phyloP scores from a whole-genome alignment of 2,888 invertebrate species.

The Galerucella pusilla region DNA sequence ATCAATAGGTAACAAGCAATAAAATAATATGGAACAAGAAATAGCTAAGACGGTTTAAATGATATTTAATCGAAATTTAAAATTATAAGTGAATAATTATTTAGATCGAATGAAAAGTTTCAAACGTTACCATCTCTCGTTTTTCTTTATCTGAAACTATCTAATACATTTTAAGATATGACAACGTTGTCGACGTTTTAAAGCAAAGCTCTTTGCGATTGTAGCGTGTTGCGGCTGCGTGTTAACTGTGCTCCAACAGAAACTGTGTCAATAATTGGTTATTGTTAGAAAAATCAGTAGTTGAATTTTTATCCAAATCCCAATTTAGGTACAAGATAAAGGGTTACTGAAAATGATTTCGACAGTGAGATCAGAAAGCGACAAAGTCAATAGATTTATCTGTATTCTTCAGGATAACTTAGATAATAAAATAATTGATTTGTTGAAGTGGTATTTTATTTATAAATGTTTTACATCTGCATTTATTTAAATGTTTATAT shows the following conservation, averaged over 20 bases:
- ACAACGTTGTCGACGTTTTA: conserved; percentile 20
- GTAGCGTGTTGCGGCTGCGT: conserved; percentile 26
- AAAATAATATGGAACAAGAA: too few species aligned
- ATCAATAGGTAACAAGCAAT: too few species aligned
- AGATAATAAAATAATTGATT: background rate
- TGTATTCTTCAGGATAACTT: background rate
- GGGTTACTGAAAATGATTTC: conserved; percentile 3
- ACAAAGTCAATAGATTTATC: background rate
- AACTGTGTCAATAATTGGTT: conserved; percentile 37
- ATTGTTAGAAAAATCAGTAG: conserved; percentile 30
- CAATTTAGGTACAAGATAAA: background rate
- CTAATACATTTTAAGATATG: background rate
- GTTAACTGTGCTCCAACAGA: conserved; percentile 17
- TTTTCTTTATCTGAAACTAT: background rate
- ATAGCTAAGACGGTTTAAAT: too few species aligned
- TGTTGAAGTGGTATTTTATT: background rate
- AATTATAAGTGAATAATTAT: too few species aligned
- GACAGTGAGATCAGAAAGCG: background rate
- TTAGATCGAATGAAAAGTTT: too few species aligned
- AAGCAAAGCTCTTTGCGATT: conserved; percentile 14
- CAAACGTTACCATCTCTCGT: background rate
- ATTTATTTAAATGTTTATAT: background rate
- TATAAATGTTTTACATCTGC: background rate
- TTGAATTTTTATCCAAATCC: conserved; percentile 22
- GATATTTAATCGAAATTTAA: too few species aligned